A percentile compares a stretch with the other conserved stretches of the same genome.
phyloP scores from a whole-genome alignment of 2,888 invertebrate species.

The Eupithecia tripunctaria region DNA sequence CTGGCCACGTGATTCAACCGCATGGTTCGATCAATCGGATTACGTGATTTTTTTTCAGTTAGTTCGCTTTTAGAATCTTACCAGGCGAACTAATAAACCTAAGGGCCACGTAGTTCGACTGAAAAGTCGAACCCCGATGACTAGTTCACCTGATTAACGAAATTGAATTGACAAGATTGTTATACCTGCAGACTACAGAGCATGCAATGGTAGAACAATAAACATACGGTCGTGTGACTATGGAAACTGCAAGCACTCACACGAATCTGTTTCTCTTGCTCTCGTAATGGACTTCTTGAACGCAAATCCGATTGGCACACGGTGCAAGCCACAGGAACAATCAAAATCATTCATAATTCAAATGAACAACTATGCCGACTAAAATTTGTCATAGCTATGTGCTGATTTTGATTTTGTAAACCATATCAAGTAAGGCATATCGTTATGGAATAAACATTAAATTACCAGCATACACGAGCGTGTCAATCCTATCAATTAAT shows the following conservation, averaged over 20 bases:
- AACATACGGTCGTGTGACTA: not conserved
- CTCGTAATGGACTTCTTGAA: slow-evolving; percentile 41
- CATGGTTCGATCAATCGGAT: too few relatives aligned
- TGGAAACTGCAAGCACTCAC: not conserved
- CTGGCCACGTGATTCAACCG: too few relatives aligned
- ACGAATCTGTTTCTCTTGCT: slow-evolving; percentile 12
- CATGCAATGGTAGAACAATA: not conserved
- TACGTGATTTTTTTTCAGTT: too few relatives aligned
- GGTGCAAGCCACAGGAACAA: not conserved
- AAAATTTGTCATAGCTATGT: too few relatives aligned
- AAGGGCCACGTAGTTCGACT: too few relatives aligned
- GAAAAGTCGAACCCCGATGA: too few relatives aligned
- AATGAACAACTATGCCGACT: not conserved
- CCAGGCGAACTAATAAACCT: too few relatives aligned
- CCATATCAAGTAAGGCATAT: too few relatives aligned
- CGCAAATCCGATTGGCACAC: slow-evolving; percentile 21
- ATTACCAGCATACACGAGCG: not conserved
- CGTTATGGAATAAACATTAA: not conserved
- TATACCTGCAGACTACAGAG: not conserved
- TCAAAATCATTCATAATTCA: not conserved
- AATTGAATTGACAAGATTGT: too few relatives aligned
- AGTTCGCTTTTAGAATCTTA: too few relatives aligned
- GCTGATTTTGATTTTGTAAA: too few relatives aligned
- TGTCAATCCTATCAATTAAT: slow-evolving; percentile 1
- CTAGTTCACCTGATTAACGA: too few relatives aligned